Evolutionary conservation across 2,888 invertebrate genomes (phyloP).

Genomic region (Eristalis tenax): DNA sequence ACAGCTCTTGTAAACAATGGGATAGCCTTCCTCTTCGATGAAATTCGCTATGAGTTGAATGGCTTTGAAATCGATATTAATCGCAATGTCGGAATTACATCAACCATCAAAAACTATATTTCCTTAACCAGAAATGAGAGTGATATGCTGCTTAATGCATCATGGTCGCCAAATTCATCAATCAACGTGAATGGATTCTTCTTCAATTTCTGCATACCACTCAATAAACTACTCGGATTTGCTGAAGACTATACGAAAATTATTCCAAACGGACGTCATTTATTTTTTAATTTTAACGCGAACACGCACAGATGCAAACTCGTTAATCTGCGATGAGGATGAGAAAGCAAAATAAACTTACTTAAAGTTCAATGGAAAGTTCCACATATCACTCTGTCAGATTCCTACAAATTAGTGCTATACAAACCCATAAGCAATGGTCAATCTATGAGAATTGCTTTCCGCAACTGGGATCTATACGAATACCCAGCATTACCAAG

Average conservation of each 20-base stretch:
- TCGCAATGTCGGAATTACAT: slow-evolving; percentile 1
- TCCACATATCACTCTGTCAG: slow-evolving; percentile 3
- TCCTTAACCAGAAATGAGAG: slow-evolving; percentile 2
- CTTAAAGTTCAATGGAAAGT: slow-evolving; percentile 24
- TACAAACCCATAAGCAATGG: no score
- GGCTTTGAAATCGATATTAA: background rate
- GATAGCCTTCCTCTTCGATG: background rate
- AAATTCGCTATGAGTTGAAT: background rate
- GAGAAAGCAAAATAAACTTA: slow-evolving; percentile 5
- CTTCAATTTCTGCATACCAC: background rate
- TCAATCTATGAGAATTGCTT: no score
- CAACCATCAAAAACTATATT: background rate
- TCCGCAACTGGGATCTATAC: no score
- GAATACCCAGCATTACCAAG: no score
- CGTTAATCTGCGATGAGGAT: background rate
- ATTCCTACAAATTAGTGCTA: background rate
- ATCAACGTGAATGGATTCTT: background rate
- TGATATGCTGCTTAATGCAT: slow-evolving; percentile 28
- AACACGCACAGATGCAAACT: background rate
- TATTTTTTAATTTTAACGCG: slow-evolving; percentile 6
- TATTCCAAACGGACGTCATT: slow-evolving; percentile 7
- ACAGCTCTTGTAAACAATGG: background rate
- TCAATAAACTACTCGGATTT: background rate
- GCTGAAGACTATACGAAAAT: slow-evolving; percentile 5
- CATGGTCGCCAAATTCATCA: slow-evolving; percentile 5